Conservation (phyloP, 1,140 invertebrate genomes). For the Micrasema minimum region DNA sequence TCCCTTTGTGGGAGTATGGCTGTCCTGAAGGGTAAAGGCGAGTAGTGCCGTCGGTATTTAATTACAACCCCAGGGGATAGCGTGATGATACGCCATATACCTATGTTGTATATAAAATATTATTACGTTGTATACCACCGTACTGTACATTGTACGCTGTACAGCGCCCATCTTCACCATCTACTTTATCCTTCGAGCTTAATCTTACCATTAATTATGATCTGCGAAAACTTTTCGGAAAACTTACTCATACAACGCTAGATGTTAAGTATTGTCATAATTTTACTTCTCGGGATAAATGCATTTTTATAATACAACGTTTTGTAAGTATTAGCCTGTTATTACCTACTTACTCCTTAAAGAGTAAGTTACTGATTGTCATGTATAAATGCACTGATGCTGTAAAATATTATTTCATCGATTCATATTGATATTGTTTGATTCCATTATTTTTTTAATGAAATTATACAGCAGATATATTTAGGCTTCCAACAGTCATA, state of each 20-base stretch:
- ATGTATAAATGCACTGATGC: too few relatives aligned
- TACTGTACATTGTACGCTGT: background rate
- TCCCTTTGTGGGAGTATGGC: background rate
- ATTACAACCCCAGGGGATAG: constrained; percentile 36
- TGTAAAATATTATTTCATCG: too few relatives aligned
- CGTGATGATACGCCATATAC: constrained; percentile 33
- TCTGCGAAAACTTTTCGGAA: constrained; percentile 21
- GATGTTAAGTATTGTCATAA: background rate
- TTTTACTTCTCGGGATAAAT: background rate
- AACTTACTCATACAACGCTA: background rate
- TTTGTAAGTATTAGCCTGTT: too few relatives aligned
- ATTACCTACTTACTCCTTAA: too few relatives aligned
- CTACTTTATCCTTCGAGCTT: constrained; percentile 33
- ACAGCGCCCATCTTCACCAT: constrained; percentile 30
- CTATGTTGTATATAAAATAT: too few relatives aligned
- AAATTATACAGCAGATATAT: too few relatives aligned
- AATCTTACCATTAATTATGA: constrained; percentile 36
- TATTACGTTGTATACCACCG: too few relatives aligned
- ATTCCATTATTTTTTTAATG: too few relatives aligned
- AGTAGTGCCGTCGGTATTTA: constrained; percentile 26
- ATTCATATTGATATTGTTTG: too few relatives aligned
- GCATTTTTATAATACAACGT: too few relatives aligned
- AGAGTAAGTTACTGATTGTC: too few relatives aligned
- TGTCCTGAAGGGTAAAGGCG: constrained; percentile 1
- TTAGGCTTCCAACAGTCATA: too few relatives aligned